Evolutionary conservation across 2,797 vertebrate species (phyloP).

Genomic region (Eleutherodactylus coqui): DNA sequence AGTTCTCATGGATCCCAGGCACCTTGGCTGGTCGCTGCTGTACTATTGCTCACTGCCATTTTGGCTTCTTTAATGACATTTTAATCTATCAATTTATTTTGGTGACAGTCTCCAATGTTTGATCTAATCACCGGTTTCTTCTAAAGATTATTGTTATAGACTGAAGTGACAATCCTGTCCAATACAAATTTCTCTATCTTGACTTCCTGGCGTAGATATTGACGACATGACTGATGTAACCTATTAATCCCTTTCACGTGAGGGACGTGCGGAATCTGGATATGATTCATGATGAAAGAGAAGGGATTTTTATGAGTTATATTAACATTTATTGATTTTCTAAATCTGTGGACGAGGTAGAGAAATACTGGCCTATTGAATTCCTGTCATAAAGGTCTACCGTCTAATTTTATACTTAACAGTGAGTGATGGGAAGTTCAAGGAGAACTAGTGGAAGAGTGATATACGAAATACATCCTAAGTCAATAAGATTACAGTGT

Average conservation of each 20-base stretch:
- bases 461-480: neutral
- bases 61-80: neutral
- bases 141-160: constrained; percentile 3
- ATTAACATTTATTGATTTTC: constrained; percentile 60
- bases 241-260: constrained; percentile 50
- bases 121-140: constrained; percentile 8
- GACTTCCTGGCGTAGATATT: constrained; percentile 25
- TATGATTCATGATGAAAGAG: constrained; percentile 46
- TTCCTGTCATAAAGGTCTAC: constrained; percentile 36
- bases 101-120: neutral
- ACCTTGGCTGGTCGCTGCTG: neutral
- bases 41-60: neutral
- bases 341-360: constrained; percentile 49
- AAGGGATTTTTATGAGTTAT: constrained; percentile 47
- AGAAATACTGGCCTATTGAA: constrained; percentile 54
- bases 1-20: neutral
- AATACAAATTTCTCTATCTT: constrained; percentile 35
- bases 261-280: constrained; percentile 36
- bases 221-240: constrained; percentile 42
- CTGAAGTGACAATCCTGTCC: constrained; percentile 39
- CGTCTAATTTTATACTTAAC: constrained; percentile 48
- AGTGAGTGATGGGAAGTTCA: constrained; percentile 31
- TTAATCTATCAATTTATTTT: constrained; percentile 20
- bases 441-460: neutral
- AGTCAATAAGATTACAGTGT: constrained; percentile 19